Percentiles rank a stretch among this genome's conserved stretches.
These are phyloP conservation scores for Holothuria glaberrima DNA, from an alignment of 35 echinoderm and acorn worm species.

Conservation along the genomic window DNA sequence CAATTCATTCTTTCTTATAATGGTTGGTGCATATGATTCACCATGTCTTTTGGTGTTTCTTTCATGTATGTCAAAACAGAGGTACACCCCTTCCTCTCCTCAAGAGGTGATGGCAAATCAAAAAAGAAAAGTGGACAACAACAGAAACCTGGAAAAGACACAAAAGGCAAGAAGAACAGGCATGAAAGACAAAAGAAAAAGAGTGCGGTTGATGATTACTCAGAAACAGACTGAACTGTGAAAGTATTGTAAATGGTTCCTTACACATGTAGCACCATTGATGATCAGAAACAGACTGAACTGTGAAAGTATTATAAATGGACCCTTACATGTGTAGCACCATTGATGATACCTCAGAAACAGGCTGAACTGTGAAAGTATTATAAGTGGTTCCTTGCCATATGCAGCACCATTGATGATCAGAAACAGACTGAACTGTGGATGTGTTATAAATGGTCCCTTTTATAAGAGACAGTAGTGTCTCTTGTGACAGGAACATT, in stretches of 20 bases:
- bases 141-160: conserved; percentile 60
- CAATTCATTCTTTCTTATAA: too few species aligned
- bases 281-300: conserved; percentile 46
- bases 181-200: conserved; percentile 55
- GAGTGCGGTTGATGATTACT: conserved; percentile 29
- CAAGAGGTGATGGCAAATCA: conserved; percentile 77
- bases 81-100: conserved; percentile 71
- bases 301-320: too few species aligned
- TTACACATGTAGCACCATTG: neutral
- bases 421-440: conserved; percentile 9
- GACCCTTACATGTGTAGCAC: neutral
- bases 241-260: too few species aligned
- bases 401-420: neutral
- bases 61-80: conserved; percentile 40
- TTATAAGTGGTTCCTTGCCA: too few species aligned
- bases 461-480: neutral
- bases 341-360: conserved; percentile 38
- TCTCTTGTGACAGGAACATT: too few species aligned
- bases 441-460: too few species aligned
- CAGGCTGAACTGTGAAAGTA: neutral
- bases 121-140: conserved; percentile 58
- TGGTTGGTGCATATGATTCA: too few species aligned
- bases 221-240: conserved; percentile 32
- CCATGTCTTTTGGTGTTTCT: too few species aligned
- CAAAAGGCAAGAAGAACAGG: conserved; percentile 41